Percentiles rank a stretch among this genome's conserved stretches.
phyloP scores from a whole-genome alignment of 2,113 vertebrate species.

The Bungarus multicinctus region DNA sequence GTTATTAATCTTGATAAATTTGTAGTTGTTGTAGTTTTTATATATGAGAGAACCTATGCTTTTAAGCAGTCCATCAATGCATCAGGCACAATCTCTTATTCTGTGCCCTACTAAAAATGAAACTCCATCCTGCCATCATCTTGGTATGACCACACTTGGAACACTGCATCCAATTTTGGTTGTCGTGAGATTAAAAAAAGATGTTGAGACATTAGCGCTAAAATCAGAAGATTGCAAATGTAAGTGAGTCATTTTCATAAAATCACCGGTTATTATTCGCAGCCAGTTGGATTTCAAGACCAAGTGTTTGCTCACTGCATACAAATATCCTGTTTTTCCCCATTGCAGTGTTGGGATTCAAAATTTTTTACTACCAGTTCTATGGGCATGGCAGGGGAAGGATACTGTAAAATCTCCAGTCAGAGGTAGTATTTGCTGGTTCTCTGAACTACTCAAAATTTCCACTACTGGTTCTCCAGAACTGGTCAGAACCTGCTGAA shows the following conservation, averaged over 20 bases:
- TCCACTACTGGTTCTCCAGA: no score
- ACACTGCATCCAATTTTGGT: no score
- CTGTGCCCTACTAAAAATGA: no score
- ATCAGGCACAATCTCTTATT: background rate
- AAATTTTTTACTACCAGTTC: no score
- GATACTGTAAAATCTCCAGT: no score
- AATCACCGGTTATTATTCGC: background rate
- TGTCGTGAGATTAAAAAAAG: no score
- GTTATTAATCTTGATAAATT: conserved; percentile 18
- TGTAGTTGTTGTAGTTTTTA: background rate
- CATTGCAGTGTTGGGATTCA: background rate
- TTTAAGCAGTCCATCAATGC: background rate
- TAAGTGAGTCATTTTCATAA: conserved; percentile 28
- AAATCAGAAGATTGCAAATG: conserved; percentile 38
- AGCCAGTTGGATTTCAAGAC: background rate
- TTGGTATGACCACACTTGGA: no score
- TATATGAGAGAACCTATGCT: background rate
- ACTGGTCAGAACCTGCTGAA: no score
- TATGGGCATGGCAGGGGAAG: no score
- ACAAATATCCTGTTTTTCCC: background rate
- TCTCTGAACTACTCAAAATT: no score
- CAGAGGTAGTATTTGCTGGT: no score
- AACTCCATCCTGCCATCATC: no score
- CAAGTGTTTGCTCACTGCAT: background rate
- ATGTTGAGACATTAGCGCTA: background rate